Evolutionary conservation across 2,113 vertebrate species (phyloP).

Genomic region (Megaceryle maxima): DNA sequence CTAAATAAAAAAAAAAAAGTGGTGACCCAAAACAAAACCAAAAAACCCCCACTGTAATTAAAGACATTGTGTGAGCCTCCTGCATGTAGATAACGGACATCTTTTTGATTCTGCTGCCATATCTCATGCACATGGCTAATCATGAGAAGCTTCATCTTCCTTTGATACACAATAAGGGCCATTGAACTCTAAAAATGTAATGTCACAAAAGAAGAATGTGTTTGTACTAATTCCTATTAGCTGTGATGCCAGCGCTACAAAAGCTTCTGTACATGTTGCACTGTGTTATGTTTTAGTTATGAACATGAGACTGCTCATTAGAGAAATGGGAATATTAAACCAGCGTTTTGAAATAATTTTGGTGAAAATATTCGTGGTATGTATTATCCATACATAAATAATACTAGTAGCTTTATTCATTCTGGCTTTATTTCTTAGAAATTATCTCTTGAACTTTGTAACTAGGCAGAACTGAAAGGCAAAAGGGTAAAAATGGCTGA

Average conservation of each 20-base stretch:
- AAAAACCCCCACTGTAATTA: neutral
- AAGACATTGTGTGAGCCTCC: neutral
- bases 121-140: slow-evolving; percentile 15
- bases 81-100: neutral
- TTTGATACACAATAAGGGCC: slow-evolving; percentile 36
- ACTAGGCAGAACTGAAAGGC: neutral
- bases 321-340: neutral
- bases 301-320: neutral
- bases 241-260: neutral
- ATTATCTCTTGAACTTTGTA: neutral
- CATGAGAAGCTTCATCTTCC: slow-evolving; percentile 39
- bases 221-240: neutral
- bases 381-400: slow-evolving; percentile 14
- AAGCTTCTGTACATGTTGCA: neutral
- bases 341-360: slow-evolving; percentile 19
- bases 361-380: slow-evolving; percentile 21
- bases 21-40: too few species aligned
- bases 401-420: slow-evolving; percentile 29
- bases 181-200: slow-evolving; percentile 49
- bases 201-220: slow-evolving; percentile 48
- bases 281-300: neutral
- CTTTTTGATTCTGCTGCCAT: slow-evolving; percentile 27
- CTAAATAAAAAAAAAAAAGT: neutral
- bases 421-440: neutral
- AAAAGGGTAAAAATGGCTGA: neutral